Evolutionary conservation across 1,140 invertebrate species (phyloP).

Genomic region (Drosophila bocqueti): DNA sequence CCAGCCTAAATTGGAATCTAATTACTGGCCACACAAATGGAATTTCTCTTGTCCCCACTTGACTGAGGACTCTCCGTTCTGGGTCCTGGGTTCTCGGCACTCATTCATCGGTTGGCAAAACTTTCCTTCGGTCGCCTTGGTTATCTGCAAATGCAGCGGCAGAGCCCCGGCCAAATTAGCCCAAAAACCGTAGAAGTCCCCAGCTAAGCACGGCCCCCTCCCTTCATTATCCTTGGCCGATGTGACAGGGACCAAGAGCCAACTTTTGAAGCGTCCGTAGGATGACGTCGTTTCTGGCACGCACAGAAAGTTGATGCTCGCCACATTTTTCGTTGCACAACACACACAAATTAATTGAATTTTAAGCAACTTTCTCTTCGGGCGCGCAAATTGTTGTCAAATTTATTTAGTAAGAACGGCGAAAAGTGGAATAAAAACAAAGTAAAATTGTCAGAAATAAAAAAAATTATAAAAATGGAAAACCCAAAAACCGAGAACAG

Average conservation of each 20-base stretch:
- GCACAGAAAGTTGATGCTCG: slow-evolving; percentile 66
- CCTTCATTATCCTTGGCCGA: slow-evolving; percentile 4
- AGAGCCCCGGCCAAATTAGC: slow-evolving; percentile 70
- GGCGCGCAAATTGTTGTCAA: slow-evolving; percentile 61
- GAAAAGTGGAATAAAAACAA: slow-evolving; percentile 23
- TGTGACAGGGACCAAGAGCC: slow-evolving; percentile 37
- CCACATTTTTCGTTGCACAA: slow-evolving; percentile 68
- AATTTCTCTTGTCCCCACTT: slow-evolving; percentile 30
- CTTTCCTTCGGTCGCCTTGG: slow-evolving; percentile 65
- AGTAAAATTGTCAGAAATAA: background rate
- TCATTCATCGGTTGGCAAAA: slow-evolving; percentile 27
- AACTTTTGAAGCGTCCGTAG: slow-evolving; percentile 24
- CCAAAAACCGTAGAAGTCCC: slow-evolving; percentile 40
- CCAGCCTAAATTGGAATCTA: slow-evolving; percentile 64
- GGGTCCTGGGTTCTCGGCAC: slow-evolving; percentile 3
- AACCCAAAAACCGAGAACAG: background rate
- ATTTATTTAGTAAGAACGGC: slow-evolving; percentile 59
- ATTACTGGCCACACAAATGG: slow-evolving; percentile 69
- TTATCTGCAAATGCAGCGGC: slow-evolving; percentile 57
- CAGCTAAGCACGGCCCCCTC: background rate
- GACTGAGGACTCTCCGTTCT: background rate
- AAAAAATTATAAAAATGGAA: slow-evolving; percentile 1
- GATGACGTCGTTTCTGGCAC: slow-evolving; percentile 48
- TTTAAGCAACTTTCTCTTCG: slow-evolving; percentile 72
- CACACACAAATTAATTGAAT: slow-evolving; percentile 80